phyloP scores from a whole-genome alignment of 2,888 invertebrate genomes.

The Crioceris asparagi region DNA sequence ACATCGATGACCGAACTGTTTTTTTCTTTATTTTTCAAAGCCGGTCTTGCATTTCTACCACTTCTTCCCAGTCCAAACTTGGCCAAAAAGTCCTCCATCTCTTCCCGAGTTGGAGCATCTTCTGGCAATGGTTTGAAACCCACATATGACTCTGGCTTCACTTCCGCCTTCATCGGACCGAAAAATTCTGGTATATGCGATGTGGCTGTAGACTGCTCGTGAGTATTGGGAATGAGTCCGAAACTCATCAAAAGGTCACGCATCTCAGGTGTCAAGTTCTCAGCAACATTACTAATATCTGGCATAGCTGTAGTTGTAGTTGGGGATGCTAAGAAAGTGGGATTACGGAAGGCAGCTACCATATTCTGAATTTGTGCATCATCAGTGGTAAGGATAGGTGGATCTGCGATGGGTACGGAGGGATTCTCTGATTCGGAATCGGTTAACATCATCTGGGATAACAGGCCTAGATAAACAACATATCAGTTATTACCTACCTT shows the following conservation, averaged over 20 bases:
- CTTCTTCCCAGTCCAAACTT: constrained; percentile 33
- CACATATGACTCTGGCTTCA: constrained; percentile 31
- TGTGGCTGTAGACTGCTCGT: too few species aligned
- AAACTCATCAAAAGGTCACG: constrained; percentile 38
- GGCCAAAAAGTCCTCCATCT: constrained; percentile 34
- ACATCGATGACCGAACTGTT: constrained; percentile 23
- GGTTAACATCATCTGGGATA: too few species aligned
- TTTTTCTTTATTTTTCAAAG: constrained; percentile 18
- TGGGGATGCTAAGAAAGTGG: constrained; percentile 19
- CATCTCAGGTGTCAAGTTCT: constrained; percentile 36
- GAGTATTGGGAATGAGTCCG: constrained; percentile 39
- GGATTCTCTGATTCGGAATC: neutral
- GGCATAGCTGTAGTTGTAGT: constrained; percentile 27
- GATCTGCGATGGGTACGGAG: neutral
- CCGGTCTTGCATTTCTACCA: constrained; percentile 17
- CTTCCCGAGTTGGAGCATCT: constrained; percentile 25
- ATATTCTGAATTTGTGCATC: neutral
- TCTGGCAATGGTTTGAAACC: constrained; percentile 38
- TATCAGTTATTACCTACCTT: too few species aligned
- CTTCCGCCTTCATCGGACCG: constrained; percentile 25
- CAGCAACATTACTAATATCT: constrained; percentile 32
- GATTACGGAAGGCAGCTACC: neutral
- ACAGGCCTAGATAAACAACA: too few species aligned
- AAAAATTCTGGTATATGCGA: too few species aligned
- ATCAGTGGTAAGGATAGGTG: neutral